Evolutionary conservation across 2,113 vertebrate species (phyloP), one percentile per base, ranked within the genome.

Genomic region (Engraulis encrasicolus): DNA sequence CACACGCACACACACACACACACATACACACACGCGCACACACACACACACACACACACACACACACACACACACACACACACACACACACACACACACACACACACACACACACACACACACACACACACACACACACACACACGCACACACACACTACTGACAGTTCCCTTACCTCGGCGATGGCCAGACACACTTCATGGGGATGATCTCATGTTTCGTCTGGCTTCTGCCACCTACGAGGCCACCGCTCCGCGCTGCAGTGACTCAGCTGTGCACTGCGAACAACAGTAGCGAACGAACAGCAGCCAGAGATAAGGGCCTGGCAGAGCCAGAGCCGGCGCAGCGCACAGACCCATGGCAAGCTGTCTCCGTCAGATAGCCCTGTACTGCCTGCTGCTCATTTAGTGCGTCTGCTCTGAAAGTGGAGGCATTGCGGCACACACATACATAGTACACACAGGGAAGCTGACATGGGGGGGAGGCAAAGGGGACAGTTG

Each of bases 161-260:
- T 50, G 40, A 50, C 40, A 49, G 50, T 5, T 37, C 37, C 40
- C 50, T 80, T 77, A 78, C 58, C 58, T 66, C 23, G 50, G 36
- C 61, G 19, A 27, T 66, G 58, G 58, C 58, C 58, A 66, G 34
- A 54, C 79, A 81, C 77, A 50, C 80, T 74, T 84, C 38, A 34
- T 58, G 80, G 80, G 84, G 82, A 79, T 49, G 78, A 80, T 36
- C 79, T 86, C 17, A 74, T 79, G 50, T 82, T 88, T 86, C 36
- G 50, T 82, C 19, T 52, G 78, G 78, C 80, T 45, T 66, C 23
- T 66, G 7, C 58, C 58, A 66, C 58, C 58, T 14, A 66, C 58
- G 23, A 66, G 58, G 58, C 58, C 58, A 66, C 58, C 58, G 58
- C 23, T n/a, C 14, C n/a, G n/a, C 15, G 58, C 58, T 66, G 58